These are phyloP conservation scores for Oxyteleia sp. DNA, from an alignment of 2,888 invertebrate genomes.

Conservation along the genomic window DNA sequence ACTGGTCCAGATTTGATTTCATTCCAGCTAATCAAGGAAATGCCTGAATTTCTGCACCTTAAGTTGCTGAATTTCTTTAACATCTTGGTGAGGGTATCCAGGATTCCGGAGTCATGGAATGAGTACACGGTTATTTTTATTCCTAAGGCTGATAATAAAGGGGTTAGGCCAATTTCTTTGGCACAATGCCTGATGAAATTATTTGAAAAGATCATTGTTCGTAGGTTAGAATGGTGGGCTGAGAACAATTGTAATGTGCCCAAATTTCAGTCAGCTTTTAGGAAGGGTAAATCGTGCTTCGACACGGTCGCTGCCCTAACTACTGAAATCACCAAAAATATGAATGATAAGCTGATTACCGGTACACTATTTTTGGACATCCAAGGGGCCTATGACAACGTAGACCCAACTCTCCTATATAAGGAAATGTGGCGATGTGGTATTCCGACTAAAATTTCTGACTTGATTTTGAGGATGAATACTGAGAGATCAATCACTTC, in stretches of 20 bases:
- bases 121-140: too few species aligned
- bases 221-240: background rate
- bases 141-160: conserved; percentile 17
- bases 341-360: background rate
- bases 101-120: too few species aligned
- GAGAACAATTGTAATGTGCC: background rate
- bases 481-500: too few species aligned
- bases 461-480: too few species aligned
- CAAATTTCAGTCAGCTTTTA: background rate
- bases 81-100: too few species aligned
- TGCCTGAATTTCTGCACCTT: too few species aligned
- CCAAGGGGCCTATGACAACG: conserved; percentile 15
- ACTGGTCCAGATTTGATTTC: too few species aligned
- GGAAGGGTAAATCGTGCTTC: background rate
- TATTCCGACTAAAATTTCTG: background rate
- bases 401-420: background rate
- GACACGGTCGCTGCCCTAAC: conserved; percentile 11
- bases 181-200: conserved; percentile 49
- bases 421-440: background rate
- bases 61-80: too few species aligned
- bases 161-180: conserved; percentile 46
- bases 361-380: conserved; percentile 20
- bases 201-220: conserved; percentile 20
- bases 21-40: too few species aligned
- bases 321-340: background rate